Evolutionary conservation across 2,113 vertebrate species (phyloP).

Genomic region (Larimichthys polyactis): DNA sequence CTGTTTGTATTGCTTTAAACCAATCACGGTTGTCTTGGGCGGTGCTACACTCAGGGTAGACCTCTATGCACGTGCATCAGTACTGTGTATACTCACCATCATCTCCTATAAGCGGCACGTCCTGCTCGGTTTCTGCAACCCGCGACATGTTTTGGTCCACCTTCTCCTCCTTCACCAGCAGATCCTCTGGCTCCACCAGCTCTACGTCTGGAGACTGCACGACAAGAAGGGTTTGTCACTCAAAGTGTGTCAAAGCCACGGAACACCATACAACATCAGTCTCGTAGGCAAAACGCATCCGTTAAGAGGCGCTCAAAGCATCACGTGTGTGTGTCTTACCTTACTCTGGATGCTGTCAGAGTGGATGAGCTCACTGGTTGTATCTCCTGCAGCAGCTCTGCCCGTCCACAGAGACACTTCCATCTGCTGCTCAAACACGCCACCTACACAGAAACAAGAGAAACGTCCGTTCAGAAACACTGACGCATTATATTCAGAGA

Average conservation of each 20-base stretch:
- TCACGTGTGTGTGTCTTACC: conserved; percentile 36
- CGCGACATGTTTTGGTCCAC: conserved; percentile 46
- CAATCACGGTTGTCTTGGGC: too few species aligned
- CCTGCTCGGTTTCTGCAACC: conserved; percentile 44
- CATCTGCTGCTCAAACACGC: conserved; percentile 63
- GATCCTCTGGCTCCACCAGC: conserved; percentile 62
- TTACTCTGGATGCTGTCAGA: conserved; percentile 43
- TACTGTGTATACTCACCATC: conserved; percentile 70
- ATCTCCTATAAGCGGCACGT: conserved; percentile 68
- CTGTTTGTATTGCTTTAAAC: too few species aligned
- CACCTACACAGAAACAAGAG: conserved; percentile 44
- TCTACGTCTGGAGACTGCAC: conserved; percentile 74
- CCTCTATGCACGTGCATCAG: background rate
- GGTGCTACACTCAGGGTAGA: too few species aligned
- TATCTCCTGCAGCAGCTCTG: conserved; percentile 9
- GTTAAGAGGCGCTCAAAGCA: background rate
- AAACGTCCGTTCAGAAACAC: background rate
- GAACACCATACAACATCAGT: too few species aligned
- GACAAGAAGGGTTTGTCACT: conserved; percentile 2
- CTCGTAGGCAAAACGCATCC: too few species aligned
- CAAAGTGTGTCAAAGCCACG: too few species aligned
- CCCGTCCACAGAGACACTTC: conserved; percentile 69
- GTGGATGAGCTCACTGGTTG: background rate
- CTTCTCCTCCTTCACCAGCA: conserved; percentile 80
- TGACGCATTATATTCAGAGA: background rate